These are phyloP conservation scores for Margarornis squamiger DNA, from an alignment of 2,797 vertebrate genomes.

Conservation along the genomic window DNA sequence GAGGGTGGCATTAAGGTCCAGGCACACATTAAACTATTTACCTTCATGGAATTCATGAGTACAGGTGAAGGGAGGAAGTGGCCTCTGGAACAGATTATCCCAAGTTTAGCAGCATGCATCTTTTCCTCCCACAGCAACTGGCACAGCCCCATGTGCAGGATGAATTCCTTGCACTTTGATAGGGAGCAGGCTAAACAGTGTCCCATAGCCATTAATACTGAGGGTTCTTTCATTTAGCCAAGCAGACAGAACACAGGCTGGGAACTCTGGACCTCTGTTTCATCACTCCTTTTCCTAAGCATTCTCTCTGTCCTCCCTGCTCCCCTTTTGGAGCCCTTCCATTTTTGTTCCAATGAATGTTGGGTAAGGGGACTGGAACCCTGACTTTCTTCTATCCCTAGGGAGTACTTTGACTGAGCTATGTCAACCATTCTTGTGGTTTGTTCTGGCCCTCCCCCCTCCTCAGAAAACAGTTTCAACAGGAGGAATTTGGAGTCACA, in stretches of 20 bases:
- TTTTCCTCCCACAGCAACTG: neutral
- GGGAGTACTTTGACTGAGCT: neutral
- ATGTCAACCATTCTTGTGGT: neutral
- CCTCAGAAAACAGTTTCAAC: neutral
- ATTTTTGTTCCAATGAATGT: neutral
- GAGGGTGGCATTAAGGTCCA: neutral
- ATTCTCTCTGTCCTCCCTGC: neutral
- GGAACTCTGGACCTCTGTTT: neutral
- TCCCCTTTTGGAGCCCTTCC: neutral
- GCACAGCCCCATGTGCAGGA: neutral
- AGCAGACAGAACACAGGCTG: neutral
- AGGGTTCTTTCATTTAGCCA: neutral
- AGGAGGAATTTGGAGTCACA: neutral
- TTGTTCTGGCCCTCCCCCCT: neutral
- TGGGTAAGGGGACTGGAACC: neutral
- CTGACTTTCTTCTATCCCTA: neutral
- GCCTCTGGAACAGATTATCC: neutral
- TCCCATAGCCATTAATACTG: neutral
- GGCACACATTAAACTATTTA: too few relatives aligned
- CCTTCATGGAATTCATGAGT: neutral
- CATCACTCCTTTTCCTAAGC: neutral
- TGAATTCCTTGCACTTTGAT: neutral
- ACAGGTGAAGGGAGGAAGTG: neutral
- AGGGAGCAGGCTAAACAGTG: neutral
- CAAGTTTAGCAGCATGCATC: neutral